Evolutionary conservation across 2,797 vertebrate species (phyloP), one percentile per base, ranked within the genome.

Genomic region (Gobio occitaniae): DNA sequence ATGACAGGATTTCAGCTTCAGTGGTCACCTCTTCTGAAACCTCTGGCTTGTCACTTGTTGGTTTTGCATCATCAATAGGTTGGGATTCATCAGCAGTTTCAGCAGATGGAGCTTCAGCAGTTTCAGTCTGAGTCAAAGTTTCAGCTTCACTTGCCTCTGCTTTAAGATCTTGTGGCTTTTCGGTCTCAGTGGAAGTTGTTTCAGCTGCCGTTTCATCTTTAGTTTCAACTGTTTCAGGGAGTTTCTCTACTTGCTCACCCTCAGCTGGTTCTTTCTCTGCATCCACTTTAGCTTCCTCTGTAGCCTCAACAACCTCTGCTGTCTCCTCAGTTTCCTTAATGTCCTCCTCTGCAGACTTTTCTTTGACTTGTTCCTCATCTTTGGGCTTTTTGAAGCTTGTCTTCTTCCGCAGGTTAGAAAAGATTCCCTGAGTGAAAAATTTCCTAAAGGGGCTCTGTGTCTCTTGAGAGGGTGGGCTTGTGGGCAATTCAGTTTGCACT

Each of bases 391-490:
- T 96, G 84, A 98, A 96, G 89, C 97, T 99, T 80, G 96, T 94
- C 92, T 96, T 99, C 90, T 98, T 99, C 38, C 97, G 94, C 93
- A 99, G 95, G 79, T 97, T 97, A 21, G 97, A 97, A 95, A 98
- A 96, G 76, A 96, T 97, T 13, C 96, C 96, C 80, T 95, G 96
- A 32, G 94, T 96, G 89, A 99, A 99, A 90, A 99, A 96, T 88
- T 97, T 99, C 91, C 93, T 97, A 88, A 99, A 95, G 17, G 97
- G 93, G 0, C 98, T 99, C 52, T 96, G 87, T 0, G 94, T 94
- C 80, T 97, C 97, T 54, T 91, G 92, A 68, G 93, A 78, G 84
- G 91, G 82, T 0, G 95, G 94, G 83, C 92, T 93, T 36, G 90
- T 89, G 80, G 94, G 90, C 12, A 94, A 94, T 47, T 94, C 94